Base-by-base conservation (phyloP, 2,888 invertebrate genomes). In the Drosophila limbata region DNA sequence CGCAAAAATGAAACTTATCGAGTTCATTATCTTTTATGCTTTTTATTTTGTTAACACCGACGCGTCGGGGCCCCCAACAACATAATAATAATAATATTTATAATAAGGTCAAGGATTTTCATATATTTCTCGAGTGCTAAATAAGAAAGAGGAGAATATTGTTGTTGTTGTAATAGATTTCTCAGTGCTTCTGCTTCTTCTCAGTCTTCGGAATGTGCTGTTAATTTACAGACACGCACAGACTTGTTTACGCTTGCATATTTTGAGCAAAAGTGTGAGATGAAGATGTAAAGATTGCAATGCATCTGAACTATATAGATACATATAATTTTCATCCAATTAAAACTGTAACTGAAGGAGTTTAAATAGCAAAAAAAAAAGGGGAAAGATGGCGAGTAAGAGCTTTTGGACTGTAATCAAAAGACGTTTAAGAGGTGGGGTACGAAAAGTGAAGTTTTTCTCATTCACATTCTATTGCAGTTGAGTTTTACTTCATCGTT, bases 1-100 rank as follows among this genome's bases (percentile, higher is more conserved):
- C 63, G 39, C 69, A 73, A 73, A 78, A 63, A 64, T 70, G 63
- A 69, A 83, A 71, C 81, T 80, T 82, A 80, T 84, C 77, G 74
- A 74, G 82, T 77, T 80, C 70, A 80, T 82, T 82, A 77, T 86
- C 84, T 86, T 73, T 66, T 80, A 69, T 69, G 64, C 47, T 68
- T 61, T 51, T 19, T 61, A 21, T 55, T 56, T 55, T 59, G 42
- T 62, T 59, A 31, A 47, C 50, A 11, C 37, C 15, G 48, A 51
- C 15, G 44, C 9, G 39, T 25, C 25, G 25, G 25, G 1, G 25
- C 5, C 35, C 53, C 47, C 53, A 53, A 53, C 50, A 59, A 35
- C 35, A 35, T 35, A 35, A 35, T 60, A 48, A 25, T 56, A 21
- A 21, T 40, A 17, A 61, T 69, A 83, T 76, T 25, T n/a, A 15